Evolutionary conservation across 1,140 invertebrate species (phyloP), one percentile per base, ranked within the genome.

Genomic region (Maniola jurtina): DNA sequence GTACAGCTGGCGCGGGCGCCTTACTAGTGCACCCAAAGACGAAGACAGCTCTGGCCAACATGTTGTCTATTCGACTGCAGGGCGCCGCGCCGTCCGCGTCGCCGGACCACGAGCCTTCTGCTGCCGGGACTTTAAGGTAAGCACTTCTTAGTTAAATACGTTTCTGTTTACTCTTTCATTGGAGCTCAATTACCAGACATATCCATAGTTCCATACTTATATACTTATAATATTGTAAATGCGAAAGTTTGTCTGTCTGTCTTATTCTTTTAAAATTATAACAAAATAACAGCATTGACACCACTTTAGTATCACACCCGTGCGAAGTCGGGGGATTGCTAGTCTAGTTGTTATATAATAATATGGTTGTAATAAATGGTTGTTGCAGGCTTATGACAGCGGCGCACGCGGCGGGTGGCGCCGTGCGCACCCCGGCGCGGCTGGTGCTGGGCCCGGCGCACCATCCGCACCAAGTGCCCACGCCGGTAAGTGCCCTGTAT

Each of bases 11-110:
- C 2, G 73, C 76, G 6, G 76, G 76, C 0, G 62, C 93, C 42
- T 77, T 94, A 33, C 91, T 95, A n/a, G 95, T 98, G 38, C 97
- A 97, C 81, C 94, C 96, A 0, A 98, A 98, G 87, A 98, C 98
- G 6, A 99, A 99, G 92, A 98, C 97, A 1, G 98, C 98, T 0
- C 89, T 99, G 16, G 97, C 98, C 7, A 98, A 98, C 87, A 97
- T 99, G 95, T 91, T 99, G 55, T 98, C 95, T 73, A 98, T 95
- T 80, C 93, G 97, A 50, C 91, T 98, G 38, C 95, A 96, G 83
- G 92, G 93, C 58, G 73, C 82, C 25, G 74, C 83, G 11, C 73
- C 81, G 9, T 67, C 81, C 1, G 16, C 75, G 5, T 67, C 81
- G 0, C 34, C 75, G 5, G 77, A 92, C 5, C 86, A 92, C 48